Evolutionary conservation across 1,140 invertebrate genomes (phyloP).

Genomic region (Saccostrea glomerata): DNA sequence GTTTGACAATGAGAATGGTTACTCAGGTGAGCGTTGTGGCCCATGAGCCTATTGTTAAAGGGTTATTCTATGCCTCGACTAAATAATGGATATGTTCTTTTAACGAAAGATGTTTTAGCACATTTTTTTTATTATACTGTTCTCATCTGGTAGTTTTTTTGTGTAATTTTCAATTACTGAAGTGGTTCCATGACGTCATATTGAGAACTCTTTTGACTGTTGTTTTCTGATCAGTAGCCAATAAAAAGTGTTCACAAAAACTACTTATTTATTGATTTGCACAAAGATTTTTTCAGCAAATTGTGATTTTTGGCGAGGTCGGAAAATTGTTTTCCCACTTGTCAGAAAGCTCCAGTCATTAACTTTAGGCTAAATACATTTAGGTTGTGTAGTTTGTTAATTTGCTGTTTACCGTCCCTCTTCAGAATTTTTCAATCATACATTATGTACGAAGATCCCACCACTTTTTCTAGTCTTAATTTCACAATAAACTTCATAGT

Average conservation of each 20-base stretch:
- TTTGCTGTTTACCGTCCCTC: too few species aligned
- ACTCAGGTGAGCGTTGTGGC: not conserved
- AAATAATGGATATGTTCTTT: not conserved
- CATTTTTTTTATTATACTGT: not conserved
- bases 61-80: not conserved
- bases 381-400: too few species aligned
- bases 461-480: too few species aligned
- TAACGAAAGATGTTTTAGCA: not conserved
- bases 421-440: too few species aligned
- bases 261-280: too few species aligned
- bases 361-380: too few species aligned
- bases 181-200: not conserved
- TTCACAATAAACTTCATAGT: too few species aligned
- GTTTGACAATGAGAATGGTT: not conserved
- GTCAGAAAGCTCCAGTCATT: too few species aligned
- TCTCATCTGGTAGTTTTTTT: not conserved
- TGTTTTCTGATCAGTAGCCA: slow-evolving; percentile 34
- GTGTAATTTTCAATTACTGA: not conserved
- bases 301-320: too few species aligned
- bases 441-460: too few species aligned
- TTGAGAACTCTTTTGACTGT: slow-evolving; percentile 2
- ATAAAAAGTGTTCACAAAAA: slow-evolving; percentile 19
- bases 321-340: too few species aligned
- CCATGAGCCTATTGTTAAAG: not conserved
- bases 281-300: too few species aligned